Base-by-base conservation (phyloP, 2,797 vertebrate genomes). In the Cryptoblepharus egeriae region DNA sequence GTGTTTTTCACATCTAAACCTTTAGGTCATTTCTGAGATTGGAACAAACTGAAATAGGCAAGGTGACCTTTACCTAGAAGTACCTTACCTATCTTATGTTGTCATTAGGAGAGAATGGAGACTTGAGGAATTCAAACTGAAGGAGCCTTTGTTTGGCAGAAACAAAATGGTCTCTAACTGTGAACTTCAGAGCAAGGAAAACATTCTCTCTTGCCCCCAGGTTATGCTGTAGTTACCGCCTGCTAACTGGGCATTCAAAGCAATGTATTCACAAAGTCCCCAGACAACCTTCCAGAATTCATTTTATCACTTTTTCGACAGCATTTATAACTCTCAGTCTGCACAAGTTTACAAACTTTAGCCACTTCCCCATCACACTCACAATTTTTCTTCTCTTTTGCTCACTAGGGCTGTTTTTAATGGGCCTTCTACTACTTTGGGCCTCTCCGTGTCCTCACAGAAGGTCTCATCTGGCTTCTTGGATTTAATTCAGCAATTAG, bases 401-500 rank as follows among this genome's bases (percentile, higher is more conserved):
- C 70, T 45, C 49, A 58, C 28, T 30, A 67, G 20, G 63, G 35
- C 37, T 42, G 20, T 22, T 75, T 75, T 82, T 69, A 75, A 82
- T 75, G 55, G 67, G 39, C 58, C n/a, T 30, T 42, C n/a, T 69
- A 58, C 39, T 28, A 57, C 61, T 67, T 30, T 57, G 35, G 61
- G 49, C 22, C 60, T 76, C n/a, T 26, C 16, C 35, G 75, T 28
- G 49, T 6, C n/a, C 52, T 81, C 37, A 20, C 4, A 9, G 71
- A 74, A 81, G 26, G 49, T 58, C 61, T 74, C 61, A 57, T 55
- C 28, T 39, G 35, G 61, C 49, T 28, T 67, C 32, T 42, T 30
- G 70, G 45, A 81, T 81, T 67, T 74, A 67, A 75, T 81, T 67
- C 32, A n/a, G 28, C 64, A 58, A 68, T 81, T 68, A 81, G 52